Conservation (phyloP, 1,140 invertebrate genomes). For the Phenacoccus solenopsis region DNA sequence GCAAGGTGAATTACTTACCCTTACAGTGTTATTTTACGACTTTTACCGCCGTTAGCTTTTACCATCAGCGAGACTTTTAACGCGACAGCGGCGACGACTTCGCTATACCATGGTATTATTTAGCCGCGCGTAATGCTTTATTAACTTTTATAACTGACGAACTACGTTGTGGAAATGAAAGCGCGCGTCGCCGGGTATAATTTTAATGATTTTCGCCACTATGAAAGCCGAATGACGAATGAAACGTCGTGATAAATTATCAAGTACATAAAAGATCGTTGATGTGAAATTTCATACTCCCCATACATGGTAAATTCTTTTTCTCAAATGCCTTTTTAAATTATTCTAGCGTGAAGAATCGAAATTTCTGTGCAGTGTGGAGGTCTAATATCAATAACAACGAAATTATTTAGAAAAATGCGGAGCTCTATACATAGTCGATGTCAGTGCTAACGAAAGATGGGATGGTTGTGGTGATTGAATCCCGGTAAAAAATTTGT, state of each 20-base stretch:
- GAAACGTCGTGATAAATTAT: not conserved
- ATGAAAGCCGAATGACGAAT: not conserved
- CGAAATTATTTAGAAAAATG: too few species aligned
- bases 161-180: too few species aligned
- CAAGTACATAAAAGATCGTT: not conserved
- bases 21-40: conserved; percentile 8
- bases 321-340: too few species aligned
- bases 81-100: not conserved
- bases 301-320: too few species aligned
- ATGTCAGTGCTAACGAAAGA: too few species aligned
- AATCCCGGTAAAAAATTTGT: too few species aligned
- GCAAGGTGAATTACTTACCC: conserved; percentile 13
- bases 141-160: conserved; percentile 4
- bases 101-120: not conserved
- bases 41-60: conserved; percentile 15
- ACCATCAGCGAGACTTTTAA: not conserved
- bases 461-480: too few species aligned
- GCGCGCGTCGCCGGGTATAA: too few species aligned
- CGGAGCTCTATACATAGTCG: too few species aligned
- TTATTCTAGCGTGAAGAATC: too few species aligned
- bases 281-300: not conserved
- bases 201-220: not conserved
- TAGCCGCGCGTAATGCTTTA: not conserved
- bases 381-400: too few species aligned
- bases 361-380: too few species aligned